Evolutionary conservation across 2,888 invertebrate species (phyloP).

Genomic region (Leucophenga montana): DNA sequence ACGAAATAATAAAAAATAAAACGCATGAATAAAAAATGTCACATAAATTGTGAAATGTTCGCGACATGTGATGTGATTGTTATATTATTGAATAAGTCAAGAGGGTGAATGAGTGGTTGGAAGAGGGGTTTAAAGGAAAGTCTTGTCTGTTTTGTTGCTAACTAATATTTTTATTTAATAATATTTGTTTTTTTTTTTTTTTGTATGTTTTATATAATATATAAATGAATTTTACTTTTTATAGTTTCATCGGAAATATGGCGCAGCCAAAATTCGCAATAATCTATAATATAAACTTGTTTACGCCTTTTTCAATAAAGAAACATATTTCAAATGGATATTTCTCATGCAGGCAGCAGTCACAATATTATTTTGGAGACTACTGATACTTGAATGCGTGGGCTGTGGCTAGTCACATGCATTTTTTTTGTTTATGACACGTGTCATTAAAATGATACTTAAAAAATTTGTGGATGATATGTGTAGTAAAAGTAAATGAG

Average conservation of each 20-base stretch:
- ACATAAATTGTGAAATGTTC: slow-evolving; percentile 51
- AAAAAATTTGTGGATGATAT: not conserved
- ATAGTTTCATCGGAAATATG: not conserved
- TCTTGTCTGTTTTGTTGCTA: too few relatives aligned
- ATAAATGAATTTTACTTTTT: not conserved
- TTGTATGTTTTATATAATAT: not conserved
- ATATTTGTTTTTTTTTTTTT: not conserved
- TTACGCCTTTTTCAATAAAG: too few relatives aligned
- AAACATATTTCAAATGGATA: too few relatives aligned
- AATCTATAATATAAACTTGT: not conserved
- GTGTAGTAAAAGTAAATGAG: not conserved
- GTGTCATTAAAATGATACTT: not conserved
- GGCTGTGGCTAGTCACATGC: slow-evolving; percentile 5
- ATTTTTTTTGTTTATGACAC: not conserved
- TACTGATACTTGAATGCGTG: not conserved
- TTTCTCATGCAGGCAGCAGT: too few relatives aligned
- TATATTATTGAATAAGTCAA: not conserved
- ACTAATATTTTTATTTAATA: slow-evolving; percentile 15
- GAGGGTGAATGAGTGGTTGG: not conserved
- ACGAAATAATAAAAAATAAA: slow-evolving; percentile 17
- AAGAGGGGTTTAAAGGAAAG: too few relatives aligned
- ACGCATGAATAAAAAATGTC: slow-evolving; percentile 49
- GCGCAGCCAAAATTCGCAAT: not conserved
- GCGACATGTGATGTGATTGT: slow-evolving; percentile 12
- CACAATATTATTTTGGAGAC: too few relatives aligned